These are phyloP conservation scores for Cnemophilus loriae DNA, from an alignment of 2,113 vertebrate species.

Conservation along the genomic window DNA sequence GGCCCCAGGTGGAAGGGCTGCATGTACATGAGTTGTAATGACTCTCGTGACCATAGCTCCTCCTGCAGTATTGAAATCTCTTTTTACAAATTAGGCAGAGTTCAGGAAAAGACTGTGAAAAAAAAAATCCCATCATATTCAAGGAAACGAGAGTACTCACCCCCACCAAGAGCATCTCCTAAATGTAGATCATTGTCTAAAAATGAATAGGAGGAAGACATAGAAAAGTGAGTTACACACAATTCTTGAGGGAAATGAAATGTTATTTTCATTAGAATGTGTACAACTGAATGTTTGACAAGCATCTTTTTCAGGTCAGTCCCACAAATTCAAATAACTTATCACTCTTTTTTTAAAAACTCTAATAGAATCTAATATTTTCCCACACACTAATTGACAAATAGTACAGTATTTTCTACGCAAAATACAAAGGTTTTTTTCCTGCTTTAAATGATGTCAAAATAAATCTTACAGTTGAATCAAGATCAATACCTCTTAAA, in stretches of 20 bases:
- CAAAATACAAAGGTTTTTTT: not conserved
- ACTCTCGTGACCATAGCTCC: not conserved
- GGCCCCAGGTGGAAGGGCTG: not conserved
- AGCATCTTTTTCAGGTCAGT: not conserved
- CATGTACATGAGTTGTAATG: no score
- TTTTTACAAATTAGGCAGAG: not conserved
- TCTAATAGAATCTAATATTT: not conserved
- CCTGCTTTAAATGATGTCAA: not conserved
- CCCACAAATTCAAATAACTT: not conserved
- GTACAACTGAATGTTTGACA: not conserved
- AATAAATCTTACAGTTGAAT: not conserved
- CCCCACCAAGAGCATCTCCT: constrained; percentile 42
- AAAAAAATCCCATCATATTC: not conserved
- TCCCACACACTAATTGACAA: not conserved
- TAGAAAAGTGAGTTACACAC: not conserved
- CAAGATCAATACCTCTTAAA: not conserved
- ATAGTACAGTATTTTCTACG: not conserved
- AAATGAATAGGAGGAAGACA: not conserved
- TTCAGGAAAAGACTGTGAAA: not conserved
- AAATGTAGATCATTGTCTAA: constrained; percentile 50
- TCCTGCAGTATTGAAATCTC: not conserved
- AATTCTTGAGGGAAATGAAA: not conserved
- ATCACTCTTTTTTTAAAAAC: not conserved
- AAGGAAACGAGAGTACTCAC: constrained; percentile 8
- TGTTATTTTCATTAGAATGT: not conserved